Evolutionary conservation across 2,888 invertebrate species (phyloP), one percentile per base, ranked within the genome.

Genomic region (Abrostola triplasia): DNA sequence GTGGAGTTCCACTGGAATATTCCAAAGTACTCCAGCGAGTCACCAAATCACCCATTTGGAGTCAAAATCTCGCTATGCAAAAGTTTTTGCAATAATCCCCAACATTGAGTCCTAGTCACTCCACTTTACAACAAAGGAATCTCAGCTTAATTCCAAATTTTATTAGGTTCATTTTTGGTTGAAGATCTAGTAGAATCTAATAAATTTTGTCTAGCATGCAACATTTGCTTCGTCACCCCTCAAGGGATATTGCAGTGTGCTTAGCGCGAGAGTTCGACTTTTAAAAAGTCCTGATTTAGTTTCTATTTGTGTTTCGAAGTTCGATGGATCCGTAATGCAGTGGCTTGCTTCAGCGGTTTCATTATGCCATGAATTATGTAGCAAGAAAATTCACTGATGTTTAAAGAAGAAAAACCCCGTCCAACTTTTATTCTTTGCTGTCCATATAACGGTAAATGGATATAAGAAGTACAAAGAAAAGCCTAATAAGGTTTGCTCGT

Each of bases 141-240:
- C 51, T 79, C 48, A 37, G 38, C 48, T 35, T 13, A 13, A 60
- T 6, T 0, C 0, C 0, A 2, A 37, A 10, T 36, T 53, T 13
- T 62, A 59, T 76, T 75, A 72, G 74, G 78, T 77, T 61, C 49
- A 72, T 41, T 80, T 80, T 79, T 4, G 51, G 36, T 59, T 73
- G 66, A 50, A 5, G 35, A 10, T 6, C 12, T 10, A 8, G 8
- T 59, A 74, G 77, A 81, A 73, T 81, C 81, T 82, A 84, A 84
- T 85, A 85, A 88, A 88, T 88, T 87, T 86, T 77, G 86, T 86
- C 83, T 85, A 84, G 84, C 85, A 84, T 86, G 86, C 87, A 85
- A 84, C 87, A 86, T 87, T 86, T 84, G 84, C 81, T 74, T 83
- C 83, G 87, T 86, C 86, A 84, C 83, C 80, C 82, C 86, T 84